Conservation (phyloP, 2,888 invertebrate species). For the Drosophila robusta region DNA sequence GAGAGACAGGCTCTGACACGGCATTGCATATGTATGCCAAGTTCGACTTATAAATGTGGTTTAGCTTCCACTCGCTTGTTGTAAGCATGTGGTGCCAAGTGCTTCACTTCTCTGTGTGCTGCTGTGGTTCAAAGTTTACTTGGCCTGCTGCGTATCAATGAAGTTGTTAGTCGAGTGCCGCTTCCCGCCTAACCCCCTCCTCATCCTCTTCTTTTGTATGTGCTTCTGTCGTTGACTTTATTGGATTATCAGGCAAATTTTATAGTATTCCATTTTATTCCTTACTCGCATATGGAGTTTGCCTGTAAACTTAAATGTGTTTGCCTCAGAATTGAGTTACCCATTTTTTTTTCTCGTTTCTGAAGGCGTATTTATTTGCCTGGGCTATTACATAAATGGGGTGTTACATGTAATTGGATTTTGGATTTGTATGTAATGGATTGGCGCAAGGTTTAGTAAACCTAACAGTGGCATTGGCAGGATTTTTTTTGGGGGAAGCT, state of each 20-base stretch:
- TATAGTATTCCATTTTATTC: conserved; percentile 57
- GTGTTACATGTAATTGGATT: conserved; percentile 44
- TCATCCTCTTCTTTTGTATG: conserved; percentile 2
- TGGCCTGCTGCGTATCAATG: conserved; percentile 67
- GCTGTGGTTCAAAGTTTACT: conserved; percentile 33
- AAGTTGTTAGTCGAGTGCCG: conserved; percentile 73
- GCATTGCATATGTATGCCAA: conserved; percentile 49
- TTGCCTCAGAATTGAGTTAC: conserved; percentile 37
- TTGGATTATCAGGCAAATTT: conserved; percentile 80
- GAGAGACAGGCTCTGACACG: conserved; percentile 19
- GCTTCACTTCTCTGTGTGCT: conserved; percentile 18
- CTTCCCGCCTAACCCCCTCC: conserved; percentile 32
- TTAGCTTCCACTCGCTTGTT: conserved; percentile 75
- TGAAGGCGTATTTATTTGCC: conserved; percentile 45
- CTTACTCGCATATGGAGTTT: conserved; percentile 53
- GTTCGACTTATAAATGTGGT: conserved; percentile 76
- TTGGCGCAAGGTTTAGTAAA: neutral
- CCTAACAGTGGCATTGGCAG: no score
- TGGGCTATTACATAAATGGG: conserved; percentile 21
- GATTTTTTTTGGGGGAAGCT: no score
- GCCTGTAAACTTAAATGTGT: conserved; percentile 46
- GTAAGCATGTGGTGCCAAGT: conserved; percentile 52
- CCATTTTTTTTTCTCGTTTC: neutral
- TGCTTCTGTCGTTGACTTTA: conserved; percentile 62
- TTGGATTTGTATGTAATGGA: neutral